Evolutionary conservation across 2,113 vertebrate species (phyloP), one percentile per base, ranked within the genome.

Genomic region (Reinhardtius hippoglossoides): DNA sequence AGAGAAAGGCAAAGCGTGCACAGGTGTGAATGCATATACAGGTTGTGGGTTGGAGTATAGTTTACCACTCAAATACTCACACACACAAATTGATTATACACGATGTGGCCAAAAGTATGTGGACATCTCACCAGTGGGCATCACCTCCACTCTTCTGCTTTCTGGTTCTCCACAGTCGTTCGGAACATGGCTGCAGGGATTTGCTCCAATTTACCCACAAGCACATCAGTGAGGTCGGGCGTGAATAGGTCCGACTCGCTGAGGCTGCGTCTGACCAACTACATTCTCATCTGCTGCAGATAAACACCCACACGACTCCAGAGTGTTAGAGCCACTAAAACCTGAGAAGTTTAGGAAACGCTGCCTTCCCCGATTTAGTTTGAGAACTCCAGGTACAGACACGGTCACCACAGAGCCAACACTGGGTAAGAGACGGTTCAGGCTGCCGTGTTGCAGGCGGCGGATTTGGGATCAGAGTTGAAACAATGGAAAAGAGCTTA

Each of bases 61-160:
- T 66, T 66, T 31, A 65, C 9, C 9, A 10, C 21, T 24, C 61
- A 63, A 23, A 70, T n/a, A 79, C 72, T 74, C 54, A 72, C 40
- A 86, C 59, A 71, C 42, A 72, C 65, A 76, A 71, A 74, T 77
- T 73, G 81, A 71, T 65, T 66, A 16, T 18, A 18, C 7, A 5
- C 44, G 2, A 18, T 48, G 44, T 48, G 44, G 44, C 44, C 44
- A 72, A 56, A 67, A 77, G 60, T 52, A 40, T 23, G 35, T 23
- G n/a, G 74, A 81, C 69, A 48, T 7, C 44, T 3, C 40, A 42
- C 9, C 40, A 42, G 40, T 13, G 40, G 12, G 12, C 40, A 13
- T 18, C 1, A 48, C 44, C 44, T 48, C 44, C 44, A 18, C 44
- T 48, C 42, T 44, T 44, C 42, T 44, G 4, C 13, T 44, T 15